Evolutionary conservation across 2,113 vertebrate species (phyloP), one percentile per base, ranked within the genome.

Genomic region (Agapornis roseicollis): DNA sequence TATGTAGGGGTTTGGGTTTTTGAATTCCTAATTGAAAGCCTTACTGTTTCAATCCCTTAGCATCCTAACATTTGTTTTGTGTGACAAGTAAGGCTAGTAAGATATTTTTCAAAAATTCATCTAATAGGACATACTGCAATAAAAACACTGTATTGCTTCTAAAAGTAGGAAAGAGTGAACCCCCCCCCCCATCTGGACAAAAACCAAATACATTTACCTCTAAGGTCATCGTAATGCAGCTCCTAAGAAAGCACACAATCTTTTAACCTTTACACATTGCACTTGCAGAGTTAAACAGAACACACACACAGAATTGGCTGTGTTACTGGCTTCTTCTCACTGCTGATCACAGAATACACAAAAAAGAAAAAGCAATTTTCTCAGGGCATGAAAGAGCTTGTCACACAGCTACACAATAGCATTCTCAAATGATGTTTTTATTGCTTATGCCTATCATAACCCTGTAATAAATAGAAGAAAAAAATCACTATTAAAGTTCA

Each of bases 301-400:
- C 22, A 56, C 44, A 73, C 22, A 35, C 28, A 72, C 7, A 66
- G 73, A 82, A 85, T 4, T 18, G 64, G 47, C 80, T 58, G 16
- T 56, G 23, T 42, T 61, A 64, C 42, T 68, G 50, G 29, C 24
- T 74, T 69, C 64, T 83, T 71, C 77, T 84, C 78, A 92, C 25
- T 64, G 56, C 19, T 88, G 66, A 93, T 74, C 72, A 84, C 1
- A 91, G 65, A 93, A 96, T 46, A 96, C 94, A 90, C 15, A 88
- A 88, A 89, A 61, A 80, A 74, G 39, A 84, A 56, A 92, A 94
- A 88, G 52, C 25, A 47, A 56, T 93, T 86, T 96, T 93, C 88
- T 84, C 42, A 56, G 70, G 68, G 60, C 58, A 90, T 66, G 64
- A 95, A 86, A 84, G 56, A 90, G 56, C 65, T 69, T 93, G 88